These are phyloP conservation scores for Porites evermanni DNA, from an alignment of 92 coral and sea anemone species.

Conservation along the genomic window DNA sequence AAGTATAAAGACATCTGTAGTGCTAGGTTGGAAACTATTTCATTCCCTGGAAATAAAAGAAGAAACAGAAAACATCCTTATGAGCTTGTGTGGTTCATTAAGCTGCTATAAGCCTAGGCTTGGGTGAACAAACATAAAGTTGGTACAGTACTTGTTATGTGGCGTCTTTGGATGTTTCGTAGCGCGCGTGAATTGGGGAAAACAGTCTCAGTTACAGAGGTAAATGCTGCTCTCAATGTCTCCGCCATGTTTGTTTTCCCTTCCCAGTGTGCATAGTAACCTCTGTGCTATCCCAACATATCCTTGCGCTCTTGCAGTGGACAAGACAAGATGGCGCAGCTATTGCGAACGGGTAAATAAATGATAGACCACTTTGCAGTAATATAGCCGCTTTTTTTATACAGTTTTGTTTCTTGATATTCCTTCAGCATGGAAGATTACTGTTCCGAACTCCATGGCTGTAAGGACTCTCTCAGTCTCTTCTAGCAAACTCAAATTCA, in stretches of 20 bases:
- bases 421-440: slow-evolving; percentile 17
- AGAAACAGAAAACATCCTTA: neutral
- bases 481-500: slow-evolving; percentile 24
- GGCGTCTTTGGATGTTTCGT: slow-evolving; percentile 80
- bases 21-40: slow-evolving; percentile 87
- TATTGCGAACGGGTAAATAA: slow-evolving; percentile 57
- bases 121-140: too few relatives aligned
- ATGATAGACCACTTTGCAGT: neutral
- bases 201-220: slow-evolving; percentile 95
- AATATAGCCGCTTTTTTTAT: neutral
- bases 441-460: slow-evolving; percentile 15
- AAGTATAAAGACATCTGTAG: slow-evolving; percentile 94
- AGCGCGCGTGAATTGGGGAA: slow-evolving; percentile 89
- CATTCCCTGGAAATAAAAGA: slow-evolving; percentile 83
- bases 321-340: slow-evolving; percentile 87
- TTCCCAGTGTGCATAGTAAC: slow-evolving; percentile 53
- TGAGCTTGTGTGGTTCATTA: neutral
- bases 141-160: slow-evolving; percentile 65
- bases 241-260: slow-evolving; percentile 87
- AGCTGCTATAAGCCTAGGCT: too few relatives aligned
- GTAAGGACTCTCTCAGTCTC: slow-evolving; percentile 47
- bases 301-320: slow-evolving; percentile 53
- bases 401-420: neutral
- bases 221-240: slow-evolving; percentile 82
- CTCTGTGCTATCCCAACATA: slow-evolving; percentile 47